These are phyloP conservation scores for Orthonyx spaldingii DNA, from an alignment of 2,113 vertebrate species.

Conservation along the genomic window DNA sequence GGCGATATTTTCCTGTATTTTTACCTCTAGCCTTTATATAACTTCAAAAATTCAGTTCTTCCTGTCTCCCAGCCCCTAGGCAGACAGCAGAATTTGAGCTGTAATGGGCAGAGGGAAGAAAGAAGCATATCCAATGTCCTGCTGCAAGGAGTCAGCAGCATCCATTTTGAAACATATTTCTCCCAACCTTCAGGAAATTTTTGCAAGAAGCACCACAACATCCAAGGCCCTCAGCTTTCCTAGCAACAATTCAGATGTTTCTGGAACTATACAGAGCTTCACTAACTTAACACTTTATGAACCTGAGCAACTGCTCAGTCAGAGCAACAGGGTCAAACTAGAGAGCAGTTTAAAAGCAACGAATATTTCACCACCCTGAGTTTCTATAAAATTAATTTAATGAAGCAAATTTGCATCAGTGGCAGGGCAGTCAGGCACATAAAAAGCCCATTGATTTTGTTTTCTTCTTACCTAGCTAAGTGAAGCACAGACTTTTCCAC, in stretches of 20 bases:
- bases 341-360: not conserved
- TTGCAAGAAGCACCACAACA: not conserved
- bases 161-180: not conserved
- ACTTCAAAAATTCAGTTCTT: not conserved
- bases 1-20: not conserved
- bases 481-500: constrained; percentile 79
- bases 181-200: not conserved
- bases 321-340: not conserved
- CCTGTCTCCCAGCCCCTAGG: not conserved
- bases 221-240: not conserved
- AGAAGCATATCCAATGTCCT: not conserved
- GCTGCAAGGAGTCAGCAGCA: not conserved
- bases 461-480: constrained; percentile 81
- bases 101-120: not conserved
- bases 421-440: not conserved
- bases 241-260: not conserved
- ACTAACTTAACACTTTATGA: not conserved
- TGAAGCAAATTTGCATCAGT: not conserved
- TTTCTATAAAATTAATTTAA: not conserved
- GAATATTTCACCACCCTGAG: not conserved
- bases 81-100: not conserved
- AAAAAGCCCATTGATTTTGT: not conserved
- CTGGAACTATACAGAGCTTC: not conserved
- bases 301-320: not conserved
- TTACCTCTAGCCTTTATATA: not conserved